These are phyloP conservation scores for Elysia chlorotica DNA, from an alignment of 1,140 invertebrate species.

Conservation along the genomic window DNA sequence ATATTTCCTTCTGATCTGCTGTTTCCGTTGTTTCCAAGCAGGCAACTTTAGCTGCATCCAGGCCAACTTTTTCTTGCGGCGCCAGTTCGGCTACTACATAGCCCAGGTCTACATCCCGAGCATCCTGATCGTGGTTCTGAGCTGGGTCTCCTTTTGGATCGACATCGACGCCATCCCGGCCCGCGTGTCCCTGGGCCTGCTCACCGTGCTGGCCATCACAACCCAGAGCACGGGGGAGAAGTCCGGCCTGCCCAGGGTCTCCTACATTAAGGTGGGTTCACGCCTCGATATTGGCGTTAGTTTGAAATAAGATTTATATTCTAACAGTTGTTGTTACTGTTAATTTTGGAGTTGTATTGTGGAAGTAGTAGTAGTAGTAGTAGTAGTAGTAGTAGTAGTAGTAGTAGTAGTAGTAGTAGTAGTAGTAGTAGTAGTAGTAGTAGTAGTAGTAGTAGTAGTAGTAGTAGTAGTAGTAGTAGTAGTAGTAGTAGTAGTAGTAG, in stretches of 20 bases:
- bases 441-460: too few species aligned
- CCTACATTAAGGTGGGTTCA: slow-evolving; percentile 68
- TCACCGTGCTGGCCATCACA: slow-evolving; percentile 61
- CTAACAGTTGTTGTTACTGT: too few species aligned
- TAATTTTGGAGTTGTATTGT: too few species aligned
- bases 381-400: too few species aligned
- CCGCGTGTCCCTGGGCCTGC: slow-evolving; percentile 63
- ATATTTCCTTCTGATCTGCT: not conserved
- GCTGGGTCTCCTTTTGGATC: slow-evolving; percentile 95
- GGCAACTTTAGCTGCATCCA: slow-evolving; percentile 47
- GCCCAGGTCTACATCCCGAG: slow-evolving; percentile 48
- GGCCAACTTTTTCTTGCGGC: slow-evolving; percentile 33
- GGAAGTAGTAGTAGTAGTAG: too few species aligned
- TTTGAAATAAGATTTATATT: too few species aligned
- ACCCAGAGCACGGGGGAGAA: slow-evolving; percentile 53
- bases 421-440: too few species aligned
- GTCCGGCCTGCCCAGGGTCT: slow-evolving; percentile 56
- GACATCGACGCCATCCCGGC: slow-evolving; percentile 69
- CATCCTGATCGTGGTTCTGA: slow-evolving; percentile 75
- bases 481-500: too few species aligned
- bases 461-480: too few species aligned
- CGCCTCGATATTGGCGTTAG: too few species aligned
- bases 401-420: too few species aligned
- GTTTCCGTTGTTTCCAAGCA: slow-evolving; percentile 18
- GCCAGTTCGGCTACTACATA: slow-evolving; percentile 46